Base-by-base conservation (phyloP, 2,888 invertebrate species). In the Ormia ochracea region DNA sequence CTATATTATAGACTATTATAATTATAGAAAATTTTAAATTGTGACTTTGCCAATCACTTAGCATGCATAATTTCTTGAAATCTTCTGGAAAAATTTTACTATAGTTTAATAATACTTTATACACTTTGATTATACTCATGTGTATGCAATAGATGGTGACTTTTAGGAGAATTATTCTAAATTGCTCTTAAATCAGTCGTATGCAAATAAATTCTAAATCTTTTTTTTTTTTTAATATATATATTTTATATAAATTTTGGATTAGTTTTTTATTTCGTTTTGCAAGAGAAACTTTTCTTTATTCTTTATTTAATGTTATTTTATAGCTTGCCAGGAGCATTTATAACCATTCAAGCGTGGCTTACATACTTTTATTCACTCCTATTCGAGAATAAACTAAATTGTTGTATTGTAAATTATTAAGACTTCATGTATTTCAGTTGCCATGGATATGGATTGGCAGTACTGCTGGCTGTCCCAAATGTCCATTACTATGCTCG, bases 401-500 rank as follows among this genome's bases (percentile, higher is more conserved):
- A 43, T 59, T 75, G 12, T 54, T 26, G 54, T 50, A 54, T 19
- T 59, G 33, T 50, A 26, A 36, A 45, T 63, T 28, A 19, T 23
- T n/a, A 14, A 36, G 28, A n/a, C 21, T 68, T 31, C 69, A 19
- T 36, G 26, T 66, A 14, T 68, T 33, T 26, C 33, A 33, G 56
- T 45, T 56, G 33, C 23, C 54, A 54, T 38, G 21, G 7, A 43
- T 21, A 12, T 21, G n/a, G n/a, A 23, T 4, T 9, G 50, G 48
- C 23, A 23, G 23, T 56, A 38, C 23, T 7, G n/a, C 19, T 5
- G 31, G 63, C 21, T 73, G 77, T 77, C 43, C 77, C 72, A 72
- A 80, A 80, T 80, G 68, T 50, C 77, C 58, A 80, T 77, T 73
- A 80, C 77, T 68, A 73, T 72, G 65, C 50, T 73, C 80, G 68